Base-by-base conservation (phyloP, 2,888 invertebrate species). In the Pseudococcus longispinus region DNA sequence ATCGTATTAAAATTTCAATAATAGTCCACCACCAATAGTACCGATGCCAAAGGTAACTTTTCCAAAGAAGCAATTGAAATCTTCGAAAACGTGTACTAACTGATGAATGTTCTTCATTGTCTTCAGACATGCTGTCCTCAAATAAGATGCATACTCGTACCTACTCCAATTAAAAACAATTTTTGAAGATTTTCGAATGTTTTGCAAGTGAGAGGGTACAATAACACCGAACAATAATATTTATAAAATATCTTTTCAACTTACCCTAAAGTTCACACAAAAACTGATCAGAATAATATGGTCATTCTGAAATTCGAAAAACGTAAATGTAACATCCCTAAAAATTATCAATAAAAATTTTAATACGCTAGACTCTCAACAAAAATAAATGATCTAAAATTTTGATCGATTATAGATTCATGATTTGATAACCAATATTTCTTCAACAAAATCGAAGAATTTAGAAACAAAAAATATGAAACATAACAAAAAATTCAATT, bases 21-120 rank as follows among this genome's bases (percentile, higher is more conserved):
- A 70, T 70, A 15, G 29, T 18, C 29, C 26, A 70, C 70, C 70
- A 70, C 70, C 70, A 70, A 8, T 70, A 70, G 9, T 32, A 29
- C 4, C 70, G 70, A 70, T 70, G 70, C 70, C 70, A 70, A 15
- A 70, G 70, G 9, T 70, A 70, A 29, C 29, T 70, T 70, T 70
- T 70, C 70, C 70, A 70, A 4, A 70, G 6, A 26, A 70, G 26
- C 13, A 70, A 29, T 29, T 18, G 29, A 4, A 70, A 70, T 18
- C 70, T 29, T 70, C 29, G 70, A 29, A 29, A 29, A 29, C 29
- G 29, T 18, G 70, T 70, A 5, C 26, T 70, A 15, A 20, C 70
- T 29, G 20, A 8, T 9, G 23, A 11, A 0, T 70, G 70, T 70
- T 70, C 70, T 15, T 15, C 70, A 29, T 15, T 15, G 4, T 70